Conservation (phyloP, 2,797 vertebrate species). For the Lutjanus campechanus region DNA sequence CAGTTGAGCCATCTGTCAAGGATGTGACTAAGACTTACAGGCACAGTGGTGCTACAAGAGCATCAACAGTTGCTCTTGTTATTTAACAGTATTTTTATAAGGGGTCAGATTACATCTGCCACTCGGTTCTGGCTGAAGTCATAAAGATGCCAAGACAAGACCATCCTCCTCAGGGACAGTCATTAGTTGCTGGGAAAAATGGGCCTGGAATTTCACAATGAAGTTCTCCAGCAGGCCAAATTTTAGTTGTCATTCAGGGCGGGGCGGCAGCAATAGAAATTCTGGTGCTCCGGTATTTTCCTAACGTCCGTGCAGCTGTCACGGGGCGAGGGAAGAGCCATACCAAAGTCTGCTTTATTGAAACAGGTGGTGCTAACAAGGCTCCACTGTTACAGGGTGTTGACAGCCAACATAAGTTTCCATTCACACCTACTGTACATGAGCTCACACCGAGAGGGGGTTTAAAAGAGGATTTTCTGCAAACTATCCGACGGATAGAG, state of each 20-base stretch:
- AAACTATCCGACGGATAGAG: constrained; percentile 37
- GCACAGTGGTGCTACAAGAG: not conserved
- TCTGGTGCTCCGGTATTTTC: constrained; percentile 1
- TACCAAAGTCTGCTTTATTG: constrained; percentile 42
- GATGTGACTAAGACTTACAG: constrained; percentile 5
- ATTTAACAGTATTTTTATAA: constrained; percentile 41
- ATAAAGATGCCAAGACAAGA: constrained; percentile 39
- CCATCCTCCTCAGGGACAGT: constrained; percentile 17
- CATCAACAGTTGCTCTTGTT: constrained; percentile 55
- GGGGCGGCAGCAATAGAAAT: constrained; percentile 18
- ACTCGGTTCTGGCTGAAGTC: constrained; percentile 21
- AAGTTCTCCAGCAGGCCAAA: not conserved
- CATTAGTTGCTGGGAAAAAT: constrained; percentile 55
- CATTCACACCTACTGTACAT: constrained; percentile 70
- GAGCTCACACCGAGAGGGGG: constrained; percentile 30
- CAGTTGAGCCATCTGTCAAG: constrained; percentile 5
- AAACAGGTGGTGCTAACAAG: constrained; percentile 80
- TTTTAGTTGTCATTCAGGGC: constrained; percentile 18
- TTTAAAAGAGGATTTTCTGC: constrained; percentile 67
- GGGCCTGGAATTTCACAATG: constrained; percentile 45
- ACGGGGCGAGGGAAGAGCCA: not conserved
- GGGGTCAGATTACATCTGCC: constrained; percentile 39
- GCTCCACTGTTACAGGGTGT: constrained; percentile 40
- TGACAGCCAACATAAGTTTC: constrained; percentile 64
- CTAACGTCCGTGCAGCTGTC: constrained; percentile 65